Conservation (phyloP, 2,797 vertebrate species). For the Streptopelia turtur region DNA sequence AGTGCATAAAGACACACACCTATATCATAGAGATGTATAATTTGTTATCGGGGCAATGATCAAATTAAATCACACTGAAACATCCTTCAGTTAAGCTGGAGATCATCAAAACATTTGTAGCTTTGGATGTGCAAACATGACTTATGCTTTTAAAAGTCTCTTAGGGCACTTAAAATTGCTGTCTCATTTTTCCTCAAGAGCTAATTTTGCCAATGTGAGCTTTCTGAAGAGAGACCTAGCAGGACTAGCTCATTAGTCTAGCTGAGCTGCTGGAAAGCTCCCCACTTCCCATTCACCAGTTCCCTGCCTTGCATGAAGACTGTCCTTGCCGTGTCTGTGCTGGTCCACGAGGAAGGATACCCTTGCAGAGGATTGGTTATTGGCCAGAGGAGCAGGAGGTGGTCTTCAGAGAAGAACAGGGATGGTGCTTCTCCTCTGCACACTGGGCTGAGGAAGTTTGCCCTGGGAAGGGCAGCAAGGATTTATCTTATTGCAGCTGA, state of each 20-base stretch:
- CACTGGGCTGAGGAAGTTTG: background rate
- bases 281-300: background rate
- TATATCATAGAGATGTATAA: background rate
- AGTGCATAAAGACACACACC: background rate
- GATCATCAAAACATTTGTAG: constrained; percentile 15
- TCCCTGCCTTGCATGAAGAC: background rate
- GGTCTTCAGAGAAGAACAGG: background rate
- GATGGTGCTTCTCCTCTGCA: background rate
- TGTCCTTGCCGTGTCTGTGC: background rate
- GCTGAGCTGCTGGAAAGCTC: background rate
- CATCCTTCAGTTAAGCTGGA: constrained; percentile 8
- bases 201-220: background rate
- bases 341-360: background rate
- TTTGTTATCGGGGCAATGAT: background rate
- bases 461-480: background rate
- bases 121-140: background rate
- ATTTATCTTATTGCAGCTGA: background rate
- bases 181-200: background rate
- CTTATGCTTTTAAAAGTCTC: constrained; percentile 32
- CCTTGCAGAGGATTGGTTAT: background rate
- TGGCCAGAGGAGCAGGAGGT: background rate
- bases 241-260: background rate
- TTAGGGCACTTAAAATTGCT: background rate
- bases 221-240: background rate
- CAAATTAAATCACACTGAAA: constrained; percentile 24